phyloP scores from a whole-genome alignment of 2,888 invertebrate species.

The Biston stratarius region DNA sequence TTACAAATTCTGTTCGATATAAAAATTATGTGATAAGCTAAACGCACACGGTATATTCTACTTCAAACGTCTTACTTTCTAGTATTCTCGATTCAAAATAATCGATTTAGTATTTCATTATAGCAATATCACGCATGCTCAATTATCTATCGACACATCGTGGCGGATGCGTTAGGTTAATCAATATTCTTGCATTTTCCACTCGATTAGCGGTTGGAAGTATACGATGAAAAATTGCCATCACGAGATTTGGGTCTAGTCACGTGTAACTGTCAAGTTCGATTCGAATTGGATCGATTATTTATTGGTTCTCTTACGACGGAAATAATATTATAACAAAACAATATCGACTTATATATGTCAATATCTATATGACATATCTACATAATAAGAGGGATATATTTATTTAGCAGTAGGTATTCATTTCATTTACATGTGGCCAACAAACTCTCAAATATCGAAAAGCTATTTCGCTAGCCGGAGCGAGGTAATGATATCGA shows the following conservation, averaged over 20 bases:
- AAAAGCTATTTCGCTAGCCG: conserved; percentile 14
- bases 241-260: conserved; percentile 58
- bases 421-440: background rate
- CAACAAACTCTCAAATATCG: conserved; percentile 5
- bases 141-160: conserved; percentile 36
- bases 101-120: conserved; percentile 9
- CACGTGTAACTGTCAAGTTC: conserved; percentile 57
- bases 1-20: background rate
- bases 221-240: conserved; percentile 65
- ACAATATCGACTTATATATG: background rate
- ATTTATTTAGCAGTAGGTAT: too few relatives aligned
- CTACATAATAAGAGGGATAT: too few relatives aligned
- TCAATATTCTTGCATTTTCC: conserved; percentile 66
- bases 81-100: conserved; percentile 2
- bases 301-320: conserved; percentile 51
- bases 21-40: background rate
- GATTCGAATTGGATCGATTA: conserved; percentile 57
- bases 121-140: conserved; percentile 35
- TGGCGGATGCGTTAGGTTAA: conserved; percentile 43
- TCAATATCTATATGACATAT: too few relatives aligned
- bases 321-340: too few relatives aligned
- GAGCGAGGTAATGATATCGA: conserved; percentile 34
- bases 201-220: conserved; percentile 63
- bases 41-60: background rate
- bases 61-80: background rate